Evolutionary conservation across 2,113 vertebrate genomes (phyloP).

Genomic region (Acinonyx jubatus): DNA sequence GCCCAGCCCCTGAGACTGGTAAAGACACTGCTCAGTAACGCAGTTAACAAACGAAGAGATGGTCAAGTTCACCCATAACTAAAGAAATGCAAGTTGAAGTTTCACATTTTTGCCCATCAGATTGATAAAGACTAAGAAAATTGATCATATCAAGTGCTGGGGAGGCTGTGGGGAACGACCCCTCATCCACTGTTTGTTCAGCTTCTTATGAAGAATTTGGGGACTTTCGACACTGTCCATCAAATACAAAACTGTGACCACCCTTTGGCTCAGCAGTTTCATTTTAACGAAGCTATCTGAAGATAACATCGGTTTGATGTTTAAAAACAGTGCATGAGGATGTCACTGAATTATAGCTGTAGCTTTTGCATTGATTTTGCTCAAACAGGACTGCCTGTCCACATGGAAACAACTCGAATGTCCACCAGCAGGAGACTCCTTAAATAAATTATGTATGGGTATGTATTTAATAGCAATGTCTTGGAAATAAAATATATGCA

Average conservation of each 20-base stretch:
- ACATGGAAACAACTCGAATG: neutral
- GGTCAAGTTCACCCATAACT: neutral
- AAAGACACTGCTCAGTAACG: neutral
- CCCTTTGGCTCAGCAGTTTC: neutral
- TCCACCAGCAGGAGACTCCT: neutral
- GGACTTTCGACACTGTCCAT: neutral
- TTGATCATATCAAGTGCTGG: fast-evolving
- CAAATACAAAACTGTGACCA: neutral
- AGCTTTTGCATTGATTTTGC: neutral
- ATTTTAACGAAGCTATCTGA: neutral
- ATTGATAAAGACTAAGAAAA: neutral
- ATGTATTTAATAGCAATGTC: too few species aligned
- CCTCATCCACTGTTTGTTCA: fast-evolving
- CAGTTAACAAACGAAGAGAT: neutral
- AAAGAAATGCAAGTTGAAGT: neutral
- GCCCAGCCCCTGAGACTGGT: neutral
- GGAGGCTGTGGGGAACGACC: neutral
- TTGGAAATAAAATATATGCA: neutral
- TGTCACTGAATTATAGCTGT: neutral
- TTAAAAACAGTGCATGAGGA: neutral
- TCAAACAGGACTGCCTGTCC: neutral
- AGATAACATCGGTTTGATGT: neutral
- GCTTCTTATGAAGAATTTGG: neutral
- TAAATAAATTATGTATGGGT: neutral
- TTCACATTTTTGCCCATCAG: neutral